Base-by-base conservation (phyloP, 2,797 vertebrate genomes). In the Hyperoplus lanceolatus region DNA sequence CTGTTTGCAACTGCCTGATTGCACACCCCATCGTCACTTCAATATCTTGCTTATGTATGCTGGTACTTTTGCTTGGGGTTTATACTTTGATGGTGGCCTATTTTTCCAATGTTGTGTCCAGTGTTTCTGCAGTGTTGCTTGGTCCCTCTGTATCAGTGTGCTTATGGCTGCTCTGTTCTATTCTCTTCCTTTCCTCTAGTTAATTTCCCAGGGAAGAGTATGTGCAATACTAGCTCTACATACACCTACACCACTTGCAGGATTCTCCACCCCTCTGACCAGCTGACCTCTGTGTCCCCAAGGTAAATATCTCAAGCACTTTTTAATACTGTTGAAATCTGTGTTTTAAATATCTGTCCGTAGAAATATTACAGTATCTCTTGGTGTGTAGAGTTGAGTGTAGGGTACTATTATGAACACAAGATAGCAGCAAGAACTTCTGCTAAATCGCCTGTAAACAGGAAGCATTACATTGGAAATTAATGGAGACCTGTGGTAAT, bases 191-290 rank as follows among this genome's bases (percentile, higher is more conserved):
- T 18, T 66, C n/a, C 54, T 94, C 50, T 87, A 99, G 98, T 97
- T 61, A 95, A 96, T 95, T 97, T 98, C 91, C 98, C 98, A 82
- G 98, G 98, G 88, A 99, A 99, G 94, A 98, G 97, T 94, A 95
- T 98, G 96, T 98, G 97, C 85, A 96, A 97, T 89, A 99, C 98
- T 76, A 98, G 96, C 95, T 99, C 97, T 90, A 99, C 98, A 68
- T 99, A 98, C 90, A 99, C 98, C 91, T 98, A 97, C 92, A 99
- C 98, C 90, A 99, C 97, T 92, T 99, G 98, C 93, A 97, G 98
- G 91, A 99, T 99, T 83, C 94, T 99, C 85, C 98, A 99, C 91
- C 98, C 98, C 18, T 98, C 97, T 1, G 98, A 99, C 80, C 97
- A 99, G 71, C 96, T 98, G 92, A 98, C 97, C 9, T 94, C 96